Evolutionary conservation across 2,888 invertebrate species (phyloP).

Genomic region (Amphipyra tragopoginis): DNA sequence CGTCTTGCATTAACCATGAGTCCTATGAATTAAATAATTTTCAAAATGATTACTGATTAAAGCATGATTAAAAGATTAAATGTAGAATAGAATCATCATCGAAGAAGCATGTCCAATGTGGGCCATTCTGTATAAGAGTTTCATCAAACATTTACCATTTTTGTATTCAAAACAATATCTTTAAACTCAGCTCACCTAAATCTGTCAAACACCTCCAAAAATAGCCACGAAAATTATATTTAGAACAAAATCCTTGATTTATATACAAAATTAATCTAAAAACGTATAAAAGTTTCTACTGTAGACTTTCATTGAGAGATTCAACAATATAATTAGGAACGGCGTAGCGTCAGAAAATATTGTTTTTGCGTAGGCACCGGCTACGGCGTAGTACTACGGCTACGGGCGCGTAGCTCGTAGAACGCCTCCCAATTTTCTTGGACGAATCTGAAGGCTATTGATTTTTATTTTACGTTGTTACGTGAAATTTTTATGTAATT

Average conservation of each 20-base stretch:
- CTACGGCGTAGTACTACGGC: slow-evolving; percentile 75
- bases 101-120: too few relatives aligned
- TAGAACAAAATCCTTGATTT: slow-evolving; percentile 27
- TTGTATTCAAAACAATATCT: too few relatives aligned
- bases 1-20: too few relatives aligned
- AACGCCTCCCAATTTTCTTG: slow-evolving; percentile 45
- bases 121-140: too few relatives aligned
- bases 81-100: too few relatives aligned
- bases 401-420: slow-evolving; percentile 58
- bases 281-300: slow-evolving; percentile 28
- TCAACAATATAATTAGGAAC: slow-evolving; percentile 56
- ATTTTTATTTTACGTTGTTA: slow-evolving; percentile 32
- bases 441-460: slow-evolving; percentile 47
- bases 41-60: too few relatives aligned
- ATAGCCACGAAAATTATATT: slow-evolving; percentile 10
- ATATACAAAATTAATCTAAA: slow-evolving; percentile 38
- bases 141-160: too few relatives aligned
- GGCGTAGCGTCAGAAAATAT: slow-evolving; percentile 53
- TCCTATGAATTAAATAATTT: too few relatives aligned
- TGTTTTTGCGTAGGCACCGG: slow-evolving; percentile 67
- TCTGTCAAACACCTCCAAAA: slow-evolving; percentile 1
- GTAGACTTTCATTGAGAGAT: slow-evolving; percentile 51
- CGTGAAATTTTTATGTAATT: slow-evolving; percentile 34
- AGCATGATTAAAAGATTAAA: too few relatives aligned
- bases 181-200: not conserved